Evolutionary conservation across 2,888 invertebrate species (phyloP).

Genomic region (Leptopilina myrica): DNA sequence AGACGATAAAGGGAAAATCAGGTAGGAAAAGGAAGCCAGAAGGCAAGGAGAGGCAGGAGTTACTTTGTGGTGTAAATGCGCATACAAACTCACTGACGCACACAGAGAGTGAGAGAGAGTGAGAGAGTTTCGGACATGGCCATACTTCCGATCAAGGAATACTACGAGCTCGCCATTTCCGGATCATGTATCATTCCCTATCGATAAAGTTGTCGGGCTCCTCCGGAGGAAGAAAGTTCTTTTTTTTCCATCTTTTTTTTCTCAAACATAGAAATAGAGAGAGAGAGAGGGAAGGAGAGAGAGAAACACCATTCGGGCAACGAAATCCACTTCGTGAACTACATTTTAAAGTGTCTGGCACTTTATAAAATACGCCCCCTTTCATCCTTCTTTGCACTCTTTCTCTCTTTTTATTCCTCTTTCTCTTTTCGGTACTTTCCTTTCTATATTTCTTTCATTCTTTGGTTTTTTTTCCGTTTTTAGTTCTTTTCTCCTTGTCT

Average conservation of each 20-base stretch:
- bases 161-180: constrained; percentile 43
- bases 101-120: neutral
- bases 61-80: constrained; percentile 25
- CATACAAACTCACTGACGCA: neutral
- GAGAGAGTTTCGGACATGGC: constrained; percentile 19
- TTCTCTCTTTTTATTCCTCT: no score
- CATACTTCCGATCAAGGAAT: constrained; percentile 24
- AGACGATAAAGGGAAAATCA: constrained; percentile 15
- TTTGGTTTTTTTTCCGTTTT: no score
- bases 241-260: neutral
- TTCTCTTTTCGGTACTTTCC: no score
- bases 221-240: constrained; percentile 21
- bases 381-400: no score
- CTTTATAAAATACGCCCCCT: no score
- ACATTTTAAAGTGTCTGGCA: no score
- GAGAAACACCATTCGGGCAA: constrained; percentile 27
- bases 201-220: constrained; percentile 49
- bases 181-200: constrained; percentile 53
- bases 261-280: no score
- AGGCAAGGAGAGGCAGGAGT: neutral
- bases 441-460: no score
- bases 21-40: constrained; percentile 5
- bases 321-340: constrained; percentile 20
- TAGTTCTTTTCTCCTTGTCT: no score
- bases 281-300: neutral